Percentiles rank a stretch among this genome's conserved stretches.
phyloP scores from a whole-genome alignment of 2,113 vertebrate species.

The Hippocampus abdominalis region DNA sequence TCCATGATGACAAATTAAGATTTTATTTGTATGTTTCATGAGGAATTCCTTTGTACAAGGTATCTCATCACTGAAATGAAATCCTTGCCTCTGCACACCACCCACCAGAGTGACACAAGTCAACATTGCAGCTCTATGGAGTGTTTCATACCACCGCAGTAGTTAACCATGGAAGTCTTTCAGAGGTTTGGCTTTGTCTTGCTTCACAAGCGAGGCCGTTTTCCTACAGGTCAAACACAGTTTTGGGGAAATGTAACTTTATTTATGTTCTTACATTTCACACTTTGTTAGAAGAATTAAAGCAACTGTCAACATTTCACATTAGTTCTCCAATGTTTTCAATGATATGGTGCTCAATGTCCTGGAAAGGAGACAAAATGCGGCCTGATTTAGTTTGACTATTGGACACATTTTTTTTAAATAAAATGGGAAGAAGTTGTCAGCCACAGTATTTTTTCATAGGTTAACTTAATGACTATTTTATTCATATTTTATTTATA shows the following conservation, averaged over 20 bases:
- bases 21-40: not conserved
- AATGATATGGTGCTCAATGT: conserved; percentile 21
- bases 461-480: conserved; percentile 40
- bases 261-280: conserved; percentile 6
- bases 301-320: conserved; percentile 11
- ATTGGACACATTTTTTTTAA: conserved; percentile 17
- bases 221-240: conserved; percentile 24
- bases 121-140: conserved; percentile 4
- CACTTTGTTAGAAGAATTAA: conserved; percentile 8
- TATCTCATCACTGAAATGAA: conserved; percentile 21
- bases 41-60: conserved; percentile 8
- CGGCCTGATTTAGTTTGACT: conserved; percentile 35
- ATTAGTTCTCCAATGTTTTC: conserved; percentile 1
- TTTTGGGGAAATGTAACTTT: conserved; percentile 20
- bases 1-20: conserved; percentile 2
- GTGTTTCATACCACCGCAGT: conserved; percentile 9
- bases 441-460: conserved; percentile 37
- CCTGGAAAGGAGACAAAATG: conserved; percentile 27
- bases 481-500: conserved; percentile 74
- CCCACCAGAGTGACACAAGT: not conserved
- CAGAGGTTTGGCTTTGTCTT: conserved; percentile 17
- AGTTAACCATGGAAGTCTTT: conserved; percentile 12
- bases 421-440: conserved; percentile 22
- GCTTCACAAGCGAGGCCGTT: conserved; percentile 4
- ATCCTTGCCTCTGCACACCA: conserved; percentile 14